Conservation (phyloP, 37 sponge, comb jelly and placozoan genomes). For the Oscarella lobularis region DNA sequence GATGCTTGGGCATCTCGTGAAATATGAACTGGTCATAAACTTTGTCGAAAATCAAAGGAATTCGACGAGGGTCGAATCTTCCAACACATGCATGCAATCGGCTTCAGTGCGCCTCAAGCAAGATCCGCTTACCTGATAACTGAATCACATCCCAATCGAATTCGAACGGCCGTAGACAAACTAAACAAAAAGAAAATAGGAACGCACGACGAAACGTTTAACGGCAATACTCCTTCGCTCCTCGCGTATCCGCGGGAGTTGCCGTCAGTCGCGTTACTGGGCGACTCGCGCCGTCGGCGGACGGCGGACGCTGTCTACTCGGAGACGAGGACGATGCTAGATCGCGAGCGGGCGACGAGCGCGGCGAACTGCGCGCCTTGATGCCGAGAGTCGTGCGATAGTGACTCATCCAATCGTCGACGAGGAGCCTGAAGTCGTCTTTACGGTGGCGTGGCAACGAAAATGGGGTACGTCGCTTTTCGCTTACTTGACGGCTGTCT, state of each 20-base stretch:
- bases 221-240: too few relatives aligned
- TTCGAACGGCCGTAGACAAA: not conserved
- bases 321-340: constrained; percentile 3
- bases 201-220: not conserved
- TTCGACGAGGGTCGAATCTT: not conserved
- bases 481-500: too few relatives aligned
- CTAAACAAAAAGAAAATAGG: not conserved
- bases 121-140: not conserved
- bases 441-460: too few relatives aligned
- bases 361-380: not conserved
- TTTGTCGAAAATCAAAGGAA: not conserved
- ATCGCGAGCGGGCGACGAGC: not conserved
- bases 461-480: too few relatives aligned
- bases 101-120: too few relatives aligned
- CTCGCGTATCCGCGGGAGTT: not conserved
- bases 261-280: constrained; percentile 7
- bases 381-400: constrained; percentile 50
- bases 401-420: constrained; percentile 58
- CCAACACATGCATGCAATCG: not conserved
- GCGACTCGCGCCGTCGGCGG: not conserved
- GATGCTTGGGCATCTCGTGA: not conserved
- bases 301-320: not conserved
- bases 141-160: not conserved
- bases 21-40: not conserved
- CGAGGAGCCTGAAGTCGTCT: constrained; percentile 18